These are phyloP conservation scores for Monodelphis domestica DNA, from an alignment of 2,797 vertebrate genomes.

Conservation along the genomic window DNA sequence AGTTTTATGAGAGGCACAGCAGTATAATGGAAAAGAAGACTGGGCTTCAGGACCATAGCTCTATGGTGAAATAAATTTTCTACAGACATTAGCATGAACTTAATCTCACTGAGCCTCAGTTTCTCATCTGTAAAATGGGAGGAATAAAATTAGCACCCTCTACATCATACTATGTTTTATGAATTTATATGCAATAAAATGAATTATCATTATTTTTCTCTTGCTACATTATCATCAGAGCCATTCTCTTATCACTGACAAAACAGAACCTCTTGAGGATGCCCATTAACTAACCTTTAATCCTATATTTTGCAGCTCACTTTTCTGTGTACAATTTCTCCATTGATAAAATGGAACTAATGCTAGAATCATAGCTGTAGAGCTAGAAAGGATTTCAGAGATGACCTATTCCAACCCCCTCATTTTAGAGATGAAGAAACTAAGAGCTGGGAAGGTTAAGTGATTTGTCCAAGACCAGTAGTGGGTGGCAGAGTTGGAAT, in stretches of 20 bases:
- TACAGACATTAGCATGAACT: background rate
- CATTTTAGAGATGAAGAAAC: background rate
- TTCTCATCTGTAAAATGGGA: background rate
- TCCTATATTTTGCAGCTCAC: conserved; percentile 4
- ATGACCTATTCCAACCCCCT: background rate
- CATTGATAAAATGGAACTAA: conserved; percentile 3
- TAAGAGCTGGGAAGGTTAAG: background rate
- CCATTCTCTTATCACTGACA: background rate
- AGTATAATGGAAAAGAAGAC: background rate
- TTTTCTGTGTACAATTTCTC: conserved; percentile 41
- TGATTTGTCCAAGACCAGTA: background rate
- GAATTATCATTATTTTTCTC: conserved; percentile 1
- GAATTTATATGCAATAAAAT: background rate
- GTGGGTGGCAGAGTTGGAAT: background rate
- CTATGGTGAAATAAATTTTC: background rate
- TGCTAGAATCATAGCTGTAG: background rate
- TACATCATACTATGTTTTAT: background rate
- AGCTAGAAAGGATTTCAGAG: background rate
- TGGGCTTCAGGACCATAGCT: background rate
- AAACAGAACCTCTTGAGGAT: background rate
- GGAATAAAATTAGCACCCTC: background rate
- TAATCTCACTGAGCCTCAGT: background rate
- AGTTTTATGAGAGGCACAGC: background rate
- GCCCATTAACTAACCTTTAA: conserved; percentile 9
- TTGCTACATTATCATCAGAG: conserved; percentile 4